These are phyloP conservation scores for Eriosoma lanigerum DNA, from an alignment of 1,140 invertebrate species.

Conservation along the genomic window DNA sequence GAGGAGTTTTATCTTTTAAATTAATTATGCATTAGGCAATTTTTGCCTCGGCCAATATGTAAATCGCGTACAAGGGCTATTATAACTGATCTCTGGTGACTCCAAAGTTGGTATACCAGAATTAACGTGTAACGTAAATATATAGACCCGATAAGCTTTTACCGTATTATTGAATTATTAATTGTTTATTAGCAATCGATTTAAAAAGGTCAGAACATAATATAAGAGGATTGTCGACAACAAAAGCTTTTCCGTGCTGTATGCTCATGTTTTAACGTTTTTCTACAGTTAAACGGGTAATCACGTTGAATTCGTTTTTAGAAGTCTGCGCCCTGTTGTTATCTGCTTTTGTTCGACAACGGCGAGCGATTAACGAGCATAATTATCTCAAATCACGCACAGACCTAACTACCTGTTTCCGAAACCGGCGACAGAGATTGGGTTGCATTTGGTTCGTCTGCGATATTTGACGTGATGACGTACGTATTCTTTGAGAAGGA, in stretches of 20 bases:
- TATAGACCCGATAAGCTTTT: background rate
- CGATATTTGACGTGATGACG: too few species aligned
- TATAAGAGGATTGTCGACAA: background rate
- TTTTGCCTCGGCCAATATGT: background rate
- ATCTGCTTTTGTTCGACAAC: background rate
- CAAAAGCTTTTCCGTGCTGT: background rate
- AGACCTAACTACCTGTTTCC: background rate
- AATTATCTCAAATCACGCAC: slow-evolving; percentile 3
- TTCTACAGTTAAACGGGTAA: background rate
- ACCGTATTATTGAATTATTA: background rate
- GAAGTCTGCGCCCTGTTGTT: background rate
- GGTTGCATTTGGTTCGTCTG: background rate
- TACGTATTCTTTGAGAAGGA: too few species aligned
- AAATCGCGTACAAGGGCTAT: background rate
- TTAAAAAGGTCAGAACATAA: background rate
- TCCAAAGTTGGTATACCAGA: background rate
- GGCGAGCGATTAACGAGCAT: background rate
- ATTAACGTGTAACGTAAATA: background rate
- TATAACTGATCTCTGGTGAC: background rate
- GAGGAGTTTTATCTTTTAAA: too few species aligned
- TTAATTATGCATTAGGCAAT: too few species aligned
- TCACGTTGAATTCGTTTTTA: background rate
- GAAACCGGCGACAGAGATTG: background rate
- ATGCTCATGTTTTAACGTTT: background rate
- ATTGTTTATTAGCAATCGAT: background rate